These are phyloP conservation scores for Meiosimyza platycephala DNA, from an alignment of 2,888 invertebrate genomes.

Conservation along the genomic window DNA sequence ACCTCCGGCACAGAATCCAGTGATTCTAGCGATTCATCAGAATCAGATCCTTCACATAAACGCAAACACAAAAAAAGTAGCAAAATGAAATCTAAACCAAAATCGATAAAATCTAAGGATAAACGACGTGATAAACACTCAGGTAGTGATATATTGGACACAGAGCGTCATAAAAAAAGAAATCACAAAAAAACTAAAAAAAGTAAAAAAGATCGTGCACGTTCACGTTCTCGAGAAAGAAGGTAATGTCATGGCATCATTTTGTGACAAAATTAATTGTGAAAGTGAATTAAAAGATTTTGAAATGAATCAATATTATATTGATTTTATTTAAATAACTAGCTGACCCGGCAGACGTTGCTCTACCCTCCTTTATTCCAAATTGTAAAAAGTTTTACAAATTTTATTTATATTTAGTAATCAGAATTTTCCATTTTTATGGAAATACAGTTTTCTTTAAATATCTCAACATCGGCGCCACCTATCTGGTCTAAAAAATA, in stretches of 20 bases:
- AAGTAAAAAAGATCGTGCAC: slow-evolving; percentile 62
- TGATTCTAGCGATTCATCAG: slow-evolving; percentile 46
- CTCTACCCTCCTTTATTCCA: no score
- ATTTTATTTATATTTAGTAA: no score
- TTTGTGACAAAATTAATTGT: no score
- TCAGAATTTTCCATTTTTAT: no score
- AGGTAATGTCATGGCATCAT: not conserved
- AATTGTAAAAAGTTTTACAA: no score
- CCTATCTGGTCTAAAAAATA: no score
- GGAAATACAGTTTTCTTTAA: no score
- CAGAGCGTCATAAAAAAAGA: slow-evolving; percentile 48
- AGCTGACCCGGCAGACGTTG: no score
- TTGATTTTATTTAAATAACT: no score
- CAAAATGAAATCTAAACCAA: slow-evolving; percentile 52
- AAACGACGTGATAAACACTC: slow-evolving; percentile 42
- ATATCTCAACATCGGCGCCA: no score
- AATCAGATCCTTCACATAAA: slow-evolving; percentile 48
- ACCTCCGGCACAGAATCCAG: slow-evolving; percentile 17
- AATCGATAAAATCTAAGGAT: slow-evolving; percentile 54
- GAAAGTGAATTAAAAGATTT: no score
- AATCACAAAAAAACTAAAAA: slow-evolving; percentile 65
- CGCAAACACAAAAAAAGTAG: slow-evolving; percentile 53
- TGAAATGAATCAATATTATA: no score
- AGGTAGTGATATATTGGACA: slow-evolving; percentile 38
- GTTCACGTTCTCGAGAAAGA: slow-evolving; percentile 51